These are phyloP conservation scores for Calcarius lapponicus DNA, from an alignment of 2,797 vertebrate genomes.

Conservation along the genomic window DNA sequence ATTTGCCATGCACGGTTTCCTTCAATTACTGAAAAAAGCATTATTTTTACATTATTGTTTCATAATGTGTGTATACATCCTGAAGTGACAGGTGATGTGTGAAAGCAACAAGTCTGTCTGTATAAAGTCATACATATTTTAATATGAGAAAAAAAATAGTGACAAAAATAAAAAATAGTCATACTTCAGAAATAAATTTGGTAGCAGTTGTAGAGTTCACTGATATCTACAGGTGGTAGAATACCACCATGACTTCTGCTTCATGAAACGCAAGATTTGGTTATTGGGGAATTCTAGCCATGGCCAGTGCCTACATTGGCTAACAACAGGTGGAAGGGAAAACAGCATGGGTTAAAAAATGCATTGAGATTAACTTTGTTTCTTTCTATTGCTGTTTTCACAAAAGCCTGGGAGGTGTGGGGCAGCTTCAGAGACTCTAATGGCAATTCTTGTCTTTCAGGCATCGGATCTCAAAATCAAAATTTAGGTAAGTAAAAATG, in stretches of 20 bases:
- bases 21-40: not conserved
- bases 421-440: conserved; percentile 28
- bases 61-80: not conserved
- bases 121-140: not conserved
- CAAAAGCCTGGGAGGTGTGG: not conserved
- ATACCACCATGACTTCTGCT: not conserved
- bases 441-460: conserved; percentile 89
- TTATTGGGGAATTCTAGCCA: not conserved
- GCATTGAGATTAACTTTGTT: not conserved
- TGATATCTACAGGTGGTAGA: not conserved
- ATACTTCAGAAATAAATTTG: not conserved
- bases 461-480: conserved; percentile 99
- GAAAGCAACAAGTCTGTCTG: conserved; percentile 3
- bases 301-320: not conserved
- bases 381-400: not conserved
- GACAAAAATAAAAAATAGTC: not conserved
- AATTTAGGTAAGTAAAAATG: conserved; percentile 94
- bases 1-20: not conserved
- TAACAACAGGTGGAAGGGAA: not conserved
- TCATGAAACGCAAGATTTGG: not conserved
- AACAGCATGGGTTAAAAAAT: not conserved
- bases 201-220: not conserved
- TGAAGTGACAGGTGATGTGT: conserved; percentile 6
- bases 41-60: not conserved
- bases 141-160: not conserved